These are phyloP conservation scores for Syngnathus typhle DNA, from an alignment of 2,113 vertebrate genomes.

Conservation along the genomic window DNA sequence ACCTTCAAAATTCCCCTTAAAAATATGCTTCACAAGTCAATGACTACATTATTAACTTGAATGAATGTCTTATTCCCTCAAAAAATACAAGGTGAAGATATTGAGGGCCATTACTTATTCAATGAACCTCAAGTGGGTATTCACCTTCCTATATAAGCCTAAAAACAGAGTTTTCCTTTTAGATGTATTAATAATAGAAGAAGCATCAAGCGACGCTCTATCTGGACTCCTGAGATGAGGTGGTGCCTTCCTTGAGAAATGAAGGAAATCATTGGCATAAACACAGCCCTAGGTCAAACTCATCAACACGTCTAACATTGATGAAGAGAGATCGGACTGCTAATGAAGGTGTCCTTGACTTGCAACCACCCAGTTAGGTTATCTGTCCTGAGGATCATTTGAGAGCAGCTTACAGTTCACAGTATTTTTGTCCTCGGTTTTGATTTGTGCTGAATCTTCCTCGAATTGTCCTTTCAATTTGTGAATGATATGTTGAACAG, in stretches of 20 bases:
- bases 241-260: conserved; percentile 44
- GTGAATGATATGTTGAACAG: background rate
- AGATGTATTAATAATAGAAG: conserved; percentile 61
- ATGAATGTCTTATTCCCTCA: background rate
- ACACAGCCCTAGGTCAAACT: conserved; percentile 59
- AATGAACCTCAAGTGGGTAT: conserved; percentile 42
- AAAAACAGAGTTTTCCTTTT: conserved; percentile 61
- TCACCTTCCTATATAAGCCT: conserved; percentile 26
- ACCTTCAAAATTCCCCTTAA: conserved; percentile 7
- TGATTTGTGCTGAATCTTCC: conserved; percentile 62
- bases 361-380: conserved; percentile 27
- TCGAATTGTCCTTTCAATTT: conserved; percentile 55
- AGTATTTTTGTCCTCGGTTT: conserved; percentile 1
- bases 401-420: conserved; percentile 40
- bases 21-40: conserved; percentile 7
- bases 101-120: conserved; percentile 35
- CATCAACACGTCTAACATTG: conserved; percentile 51
- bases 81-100: background rate
- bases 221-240: conserved; percentile 30
- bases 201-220: conserved; percentile 34
- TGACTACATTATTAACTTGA: background rate
- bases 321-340: conserved; percentile 50
- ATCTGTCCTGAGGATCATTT: conserved; percentile 37
- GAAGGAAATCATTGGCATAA: conserved; percentile 49
- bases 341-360: conserved; percentile 59